Base-by-base conservation (phyloP, 2,113 vertebrate genomes). In the Butastur rufipennis region DNA sequence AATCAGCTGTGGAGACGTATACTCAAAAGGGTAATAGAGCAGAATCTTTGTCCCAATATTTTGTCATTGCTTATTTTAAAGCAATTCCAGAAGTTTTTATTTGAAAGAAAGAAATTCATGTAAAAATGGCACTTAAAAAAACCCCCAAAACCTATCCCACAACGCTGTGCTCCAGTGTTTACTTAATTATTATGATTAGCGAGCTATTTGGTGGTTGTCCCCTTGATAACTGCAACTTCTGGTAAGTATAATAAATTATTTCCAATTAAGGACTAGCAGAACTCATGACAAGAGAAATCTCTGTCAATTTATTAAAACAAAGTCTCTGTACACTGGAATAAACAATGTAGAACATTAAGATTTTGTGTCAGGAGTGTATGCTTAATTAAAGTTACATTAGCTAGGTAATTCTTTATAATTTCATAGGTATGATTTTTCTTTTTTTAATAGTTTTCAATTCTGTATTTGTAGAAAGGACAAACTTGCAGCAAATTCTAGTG, bases 221-320 rank as follows among this genome's bases (percentile, higher is more conserved):
- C 27, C 19, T 93, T 93, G 68, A n/a, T 72, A 89, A 82, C 27
- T 68, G 55, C 19, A 84, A 22, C 12, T 88, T 95, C 23, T 82
- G 11, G 21, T 88, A 90, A 81, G 58, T 50, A 61, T 75, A 90
- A 94, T 74, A 71, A 89, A 95, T 94, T 48, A 26, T 66, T 94
- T 94, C 63, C 70, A 91, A 89, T 95, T 95, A 97, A 81, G n/a
- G 70, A 70, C 53, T 81, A 82, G 40, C 50, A 96, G 93, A 93
- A 92, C 42, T 68, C 70, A 82, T 74, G 74, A 61, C 74, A 90
- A 77, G 56, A 91, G 72, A 72, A 62, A 79, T 93, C 38, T 93
- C 40, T 67, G 29, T 95, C 62, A 88, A 87, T 92, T 96, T 83
- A 81, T 94, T 88, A 83, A 65, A 90, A 71, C 1, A 6, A 70